Evolutionary conservation across 2,113 vertebrate species (phyloP).

Genomic region (Litocranius walleri): DNA sequence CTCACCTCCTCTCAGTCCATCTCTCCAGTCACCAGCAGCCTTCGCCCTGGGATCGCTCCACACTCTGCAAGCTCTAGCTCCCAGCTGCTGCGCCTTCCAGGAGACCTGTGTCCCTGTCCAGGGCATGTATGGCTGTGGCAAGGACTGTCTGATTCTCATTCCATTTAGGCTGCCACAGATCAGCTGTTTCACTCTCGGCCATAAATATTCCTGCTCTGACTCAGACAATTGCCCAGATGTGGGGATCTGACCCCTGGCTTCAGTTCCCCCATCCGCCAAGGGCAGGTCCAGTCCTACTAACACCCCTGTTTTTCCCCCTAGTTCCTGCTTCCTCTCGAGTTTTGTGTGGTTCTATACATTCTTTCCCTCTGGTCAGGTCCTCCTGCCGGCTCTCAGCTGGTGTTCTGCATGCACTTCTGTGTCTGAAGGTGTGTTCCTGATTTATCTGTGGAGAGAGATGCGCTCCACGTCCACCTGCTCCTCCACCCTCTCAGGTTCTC

Average conservation of each 20-base stretch:
- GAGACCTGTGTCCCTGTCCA: neutral
- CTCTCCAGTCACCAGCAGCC: neutral
- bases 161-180: neutral
- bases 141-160: neutral
- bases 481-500: neutral
- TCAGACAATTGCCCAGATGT: neutral
- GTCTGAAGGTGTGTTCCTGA: neutral
- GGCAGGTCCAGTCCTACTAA: neutral
- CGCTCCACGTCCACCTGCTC: neutral
- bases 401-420: neutral
- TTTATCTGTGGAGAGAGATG: neutral
- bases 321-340: neutral
- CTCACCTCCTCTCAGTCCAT: neutral
- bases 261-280: fast-evolving
- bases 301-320: neutral
- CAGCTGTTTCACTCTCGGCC: neutral
- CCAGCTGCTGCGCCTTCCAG: neutral
- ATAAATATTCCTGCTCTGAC: neutral
- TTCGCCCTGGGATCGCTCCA: neutral
- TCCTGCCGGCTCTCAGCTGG: neutral
- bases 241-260: neutral
- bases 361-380: neutral
- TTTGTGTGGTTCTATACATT: neutral
- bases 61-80: neutral
- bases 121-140: neutral